Conservation (phyloP, 1,140 invertebrate genomes). For the Atopsyche davidsoni region DNA sequence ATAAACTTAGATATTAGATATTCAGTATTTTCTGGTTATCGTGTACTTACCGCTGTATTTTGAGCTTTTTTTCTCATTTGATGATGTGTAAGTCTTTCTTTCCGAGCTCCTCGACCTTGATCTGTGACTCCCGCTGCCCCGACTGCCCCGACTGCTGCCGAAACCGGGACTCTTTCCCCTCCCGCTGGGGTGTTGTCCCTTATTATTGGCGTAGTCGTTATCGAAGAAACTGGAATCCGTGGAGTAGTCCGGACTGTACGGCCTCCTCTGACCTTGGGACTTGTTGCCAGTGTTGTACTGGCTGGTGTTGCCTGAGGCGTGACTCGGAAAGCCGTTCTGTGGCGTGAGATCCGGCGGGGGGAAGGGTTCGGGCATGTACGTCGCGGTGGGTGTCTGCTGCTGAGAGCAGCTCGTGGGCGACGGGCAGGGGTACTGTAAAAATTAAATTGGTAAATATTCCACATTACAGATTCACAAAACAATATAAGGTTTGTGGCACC, state of each 20-base stretch:
- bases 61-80: conserved; percentile 23
- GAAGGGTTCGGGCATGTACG: conserved; percentile 11
- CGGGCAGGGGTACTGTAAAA: conserved; percentile 25
- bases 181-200: conserved; percentile 5
- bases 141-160: conserved; percentile 14
- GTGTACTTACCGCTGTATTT: conserved; percentile 17
- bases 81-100: conserved; percentile 18
- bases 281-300: conserved; percentile 5
- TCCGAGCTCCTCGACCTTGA: conserved; percentile 27
- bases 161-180: conserved; percentile 25
- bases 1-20: too few species aligned
- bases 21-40: background rate
- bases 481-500: background rate
- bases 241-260: conserved; percentile 25
- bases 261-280: conserved; percentile 12
- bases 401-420: conserved; percentile 22
- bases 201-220: conserved; percentile 22
- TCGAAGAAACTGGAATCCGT: conserved; percentile 26
- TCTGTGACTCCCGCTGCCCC: conserved; percentile 21
- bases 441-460: conserved; percentile 1
- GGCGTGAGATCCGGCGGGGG: conserved; percentile 7
- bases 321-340: conserved; percentile 11
- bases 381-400: conserved; percentile 17
- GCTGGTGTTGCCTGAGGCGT: conserved; percentile 1
- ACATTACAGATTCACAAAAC: background rate